A percentile compares a stretch with the other conserved stretches of the same genome.
Conservation (phyloP, 2,113 vertebrate species). For the Elanoides forficatus region DNA sequence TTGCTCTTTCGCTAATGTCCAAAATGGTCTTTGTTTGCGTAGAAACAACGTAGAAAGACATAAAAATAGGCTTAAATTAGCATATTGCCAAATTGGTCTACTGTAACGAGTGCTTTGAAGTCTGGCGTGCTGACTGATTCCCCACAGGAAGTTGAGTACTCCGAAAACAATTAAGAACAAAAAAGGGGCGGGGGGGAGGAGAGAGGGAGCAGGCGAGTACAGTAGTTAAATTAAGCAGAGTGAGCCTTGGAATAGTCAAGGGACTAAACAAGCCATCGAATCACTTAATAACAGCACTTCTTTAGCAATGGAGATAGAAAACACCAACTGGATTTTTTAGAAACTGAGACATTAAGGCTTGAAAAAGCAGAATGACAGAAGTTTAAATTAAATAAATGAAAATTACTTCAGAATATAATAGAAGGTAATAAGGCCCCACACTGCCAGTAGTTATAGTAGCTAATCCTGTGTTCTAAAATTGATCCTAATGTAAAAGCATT, state of each 20-base stretch:
- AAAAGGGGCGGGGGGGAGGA: background rate
- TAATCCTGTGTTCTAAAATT: constrained; percentile 65
- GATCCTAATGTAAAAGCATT: constrained; percentile 62
- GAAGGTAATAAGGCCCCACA: constrained; percentile 65
- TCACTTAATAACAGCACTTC: constrained; percentile 57
- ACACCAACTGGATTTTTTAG: constrained; percentile 33
- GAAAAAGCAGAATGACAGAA: constrained; percentile 31
- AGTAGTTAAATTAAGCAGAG: constrained; percentile 67
- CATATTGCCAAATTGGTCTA: constrained; percentile 68
- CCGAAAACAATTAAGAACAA: constrained; percentile 66
- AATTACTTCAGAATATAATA: constrained; percentile 66
- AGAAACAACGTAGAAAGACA: constrained; percentile 31
- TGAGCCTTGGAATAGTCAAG: constrained; percentile 57
- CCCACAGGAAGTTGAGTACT: constrained; percentile 58
- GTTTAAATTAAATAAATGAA: constrained; percentile 66
- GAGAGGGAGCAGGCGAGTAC: constrained; percentile 32
- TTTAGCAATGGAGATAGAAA: background rate
- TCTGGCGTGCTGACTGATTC: constrained; percentile 57
- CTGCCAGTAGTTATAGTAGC: constrained; percentile 53
- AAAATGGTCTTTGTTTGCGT: constrained; percentile 52
- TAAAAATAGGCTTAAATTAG: constrained; percentile 66
- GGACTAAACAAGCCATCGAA: constrained; percentile 60
- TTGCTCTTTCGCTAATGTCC: background rate
- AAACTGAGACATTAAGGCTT: constrained; percentile 32
- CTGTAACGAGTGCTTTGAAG: constrained; percentile 65